Percentiles rank a stretch among this genome's conserved stretches.
Evolutionary conservation across 2,888 invertebrate genomes (phyloP).

Genomic region (Elmis aenea): DNA sequence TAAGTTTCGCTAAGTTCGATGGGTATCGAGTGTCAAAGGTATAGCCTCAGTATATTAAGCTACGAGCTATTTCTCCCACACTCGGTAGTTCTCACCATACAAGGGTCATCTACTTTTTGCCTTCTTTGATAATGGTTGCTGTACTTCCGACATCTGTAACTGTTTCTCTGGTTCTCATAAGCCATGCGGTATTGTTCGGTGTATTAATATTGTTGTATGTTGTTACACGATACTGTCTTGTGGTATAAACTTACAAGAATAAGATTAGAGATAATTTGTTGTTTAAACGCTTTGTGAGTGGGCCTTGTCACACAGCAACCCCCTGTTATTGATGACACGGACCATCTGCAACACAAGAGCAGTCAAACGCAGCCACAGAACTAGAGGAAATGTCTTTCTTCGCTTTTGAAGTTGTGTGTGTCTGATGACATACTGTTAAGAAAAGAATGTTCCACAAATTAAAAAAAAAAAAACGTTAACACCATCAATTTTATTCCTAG

Average conservation of each 20-base stretch:
- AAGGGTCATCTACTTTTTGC: conserved; percentile 26
- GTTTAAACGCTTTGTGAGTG: no score
- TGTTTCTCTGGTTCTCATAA: conserved; percentile 16
- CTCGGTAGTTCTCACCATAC: conserved; percentile 13
- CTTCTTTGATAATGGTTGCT: conserved; percentile 20
- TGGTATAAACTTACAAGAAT: conserved; percentile 7
- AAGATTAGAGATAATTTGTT: no score
- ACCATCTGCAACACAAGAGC: no score
- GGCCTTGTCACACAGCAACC: no score
- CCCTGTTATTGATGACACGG: no score
- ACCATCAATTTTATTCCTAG: no score
- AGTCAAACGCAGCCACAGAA: no score
- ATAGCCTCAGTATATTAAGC: conserved; percentile 8
- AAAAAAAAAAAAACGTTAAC: no score
- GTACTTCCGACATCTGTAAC: conserved; percentile 24
- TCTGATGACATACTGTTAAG: no score
- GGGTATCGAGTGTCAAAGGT: conserved; percentile 9
- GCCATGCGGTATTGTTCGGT: conserved; percentile 10
- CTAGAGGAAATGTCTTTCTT: no score
- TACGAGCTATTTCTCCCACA: conserved; percentile 12
- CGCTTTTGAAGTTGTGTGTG: no score
- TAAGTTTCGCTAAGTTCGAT: conserved; percentile 7
- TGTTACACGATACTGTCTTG: conserved; percentile 11
- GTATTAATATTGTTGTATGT: conserved; percentile 13
- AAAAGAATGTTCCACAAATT: no score